phyloP scores from a whole-genome alignment of 2,113 vertebrate genomes.

The Lynx canadensis region DNA sequence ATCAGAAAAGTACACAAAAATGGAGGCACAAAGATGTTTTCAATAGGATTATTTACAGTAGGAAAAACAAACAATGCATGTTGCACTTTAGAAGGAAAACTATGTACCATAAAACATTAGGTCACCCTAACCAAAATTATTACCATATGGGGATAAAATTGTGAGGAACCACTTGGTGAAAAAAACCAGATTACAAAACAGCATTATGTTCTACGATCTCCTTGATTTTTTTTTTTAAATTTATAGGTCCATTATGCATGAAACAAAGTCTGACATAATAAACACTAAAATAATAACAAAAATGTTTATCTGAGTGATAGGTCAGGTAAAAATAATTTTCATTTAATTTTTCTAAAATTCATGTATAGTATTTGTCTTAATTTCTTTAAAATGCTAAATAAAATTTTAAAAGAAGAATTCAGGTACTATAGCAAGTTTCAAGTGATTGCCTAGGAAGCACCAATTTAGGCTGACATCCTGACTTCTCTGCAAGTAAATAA shows the following conservation, averaged over 20 bases:
- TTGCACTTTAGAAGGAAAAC: not conserved
- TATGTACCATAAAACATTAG: not conserved
- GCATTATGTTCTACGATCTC: not conserved
- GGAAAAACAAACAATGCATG: not conserved
- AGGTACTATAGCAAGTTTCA: not conserved
- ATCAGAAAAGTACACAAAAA: not conserved
- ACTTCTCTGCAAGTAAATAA: slow-evolving; percentile 19
- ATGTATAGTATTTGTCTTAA: slow-evolving; percentile 1
- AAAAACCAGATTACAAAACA: not conserved
- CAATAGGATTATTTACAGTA: not conserved
- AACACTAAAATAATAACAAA: slow-evolving; percentile 22
- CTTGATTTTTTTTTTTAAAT: not conserved
- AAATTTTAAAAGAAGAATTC: not conserved
- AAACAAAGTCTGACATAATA: slow-evolving; percentile 33
- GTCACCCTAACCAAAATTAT: not conserved
- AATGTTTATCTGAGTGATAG: not conserved
- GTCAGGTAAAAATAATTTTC: not conserved
- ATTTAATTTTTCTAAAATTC: not conserved
- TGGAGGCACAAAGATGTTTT: not conserved
- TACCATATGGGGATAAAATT: not conserved
- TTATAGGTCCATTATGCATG: not conserved
- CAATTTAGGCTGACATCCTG: not conserved
- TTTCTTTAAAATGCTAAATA: slow-evolving; percentile 43
- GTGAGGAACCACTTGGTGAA: not conserved
- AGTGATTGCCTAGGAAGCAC: not conserved